A percentile compares a stretch with the other conserved stretches of the same genome.
phyloP scores from a whole-genome alignment of 2,888 invertebrate species.

The Mellilla xanthometata region DNA sequence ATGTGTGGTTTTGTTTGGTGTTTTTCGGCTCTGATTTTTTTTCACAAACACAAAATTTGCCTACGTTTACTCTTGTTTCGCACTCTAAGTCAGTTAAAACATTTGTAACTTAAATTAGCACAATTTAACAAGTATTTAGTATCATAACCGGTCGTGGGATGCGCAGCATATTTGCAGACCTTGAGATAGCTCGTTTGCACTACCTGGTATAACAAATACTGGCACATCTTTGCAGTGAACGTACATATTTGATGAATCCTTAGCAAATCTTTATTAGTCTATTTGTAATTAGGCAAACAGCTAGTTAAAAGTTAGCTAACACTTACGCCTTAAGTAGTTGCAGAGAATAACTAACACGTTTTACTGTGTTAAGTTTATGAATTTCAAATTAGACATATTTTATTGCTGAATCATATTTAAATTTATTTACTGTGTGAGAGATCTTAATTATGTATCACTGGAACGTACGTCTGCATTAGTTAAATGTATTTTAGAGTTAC shows the following conservation, averaged over 20 bases:
- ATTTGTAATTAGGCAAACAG: conserved; percentile 18
- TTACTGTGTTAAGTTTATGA: conserved; percentile 2
- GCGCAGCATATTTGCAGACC: conserved; percentile 18
- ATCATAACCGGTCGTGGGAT: conserved; percentile 3
- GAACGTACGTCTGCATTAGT: too few relatives aligned
- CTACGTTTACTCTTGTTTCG: too few relatives aligned
- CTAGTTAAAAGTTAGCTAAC: conserved; percentile 8
- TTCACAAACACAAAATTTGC: too few relatives aligned
- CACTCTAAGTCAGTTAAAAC: too few relatives aligned
- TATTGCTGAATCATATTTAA: too few relatives aligned
- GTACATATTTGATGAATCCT: conserved; percentile 13
- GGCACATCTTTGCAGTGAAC: conserved; percentile 15
- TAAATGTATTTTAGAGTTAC: too few relatives aligned
- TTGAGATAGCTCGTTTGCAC: conserved; percentile 18
- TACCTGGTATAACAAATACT: conserved; percentile 22
- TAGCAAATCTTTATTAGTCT: conserved; percentile 15
- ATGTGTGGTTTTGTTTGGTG: too few relatives aligned
- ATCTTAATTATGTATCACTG: too few relatives aligned
- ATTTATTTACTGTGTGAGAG: too few relatives aligned
- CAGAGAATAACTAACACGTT: not conserved
- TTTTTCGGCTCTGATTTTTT: too few relatives aligned
- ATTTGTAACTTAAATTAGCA: too few relatives aligned
- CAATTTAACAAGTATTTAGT: not conserved
- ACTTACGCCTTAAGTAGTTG: not conserved
- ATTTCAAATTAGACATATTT: too few relatives aligned